A percentile compares a stretch with the other conserved stretches of the same genome.
Evolutionary conservation across 2,888 invertebrate species (phyloP).

Genomic region (Drosophila mimica): DNA sequence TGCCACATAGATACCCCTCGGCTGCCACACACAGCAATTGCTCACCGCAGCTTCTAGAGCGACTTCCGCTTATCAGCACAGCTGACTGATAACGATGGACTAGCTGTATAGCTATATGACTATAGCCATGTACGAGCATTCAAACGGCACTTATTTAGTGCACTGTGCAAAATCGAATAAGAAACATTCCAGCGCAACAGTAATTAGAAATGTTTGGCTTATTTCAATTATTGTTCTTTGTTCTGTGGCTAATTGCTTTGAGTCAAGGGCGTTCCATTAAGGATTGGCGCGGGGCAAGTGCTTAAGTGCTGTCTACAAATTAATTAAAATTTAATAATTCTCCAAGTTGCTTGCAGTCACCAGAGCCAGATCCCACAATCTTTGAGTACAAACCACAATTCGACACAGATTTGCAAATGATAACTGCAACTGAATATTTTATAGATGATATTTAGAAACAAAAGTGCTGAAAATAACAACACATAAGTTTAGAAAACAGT

Average conservation of each 20-base stretch:
- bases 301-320: not conserved
- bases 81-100: constrained; percentile 33
- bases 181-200: constrained; percentile 22
- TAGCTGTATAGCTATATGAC: constrained; percentile 14
- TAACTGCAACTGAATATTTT: not conserved
- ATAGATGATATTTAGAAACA: not conserved
- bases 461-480: not conserved
- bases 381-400: constrained; percentile 39
- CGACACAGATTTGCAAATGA: constrained; percentile 33
- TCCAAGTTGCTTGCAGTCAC: constrained; percentile 8
- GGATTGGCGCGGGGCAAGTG: constrained; percentile 41
- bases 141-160: constrained; percentile 26
- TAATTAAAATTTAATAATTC: not conserved
- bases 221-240: constrained; percentile 40
- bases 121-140: not conserved
- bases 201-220: constrained; percentile 51
- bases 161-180: constrained; percentile 11
- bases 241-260: constrained; percentile 47
- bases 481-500: not conserved
- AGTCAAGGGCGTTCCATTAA: constrained; percentile 50
- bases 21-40: constrained; percentile 6
- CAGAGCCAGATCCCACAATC: constrained; percentile 59
- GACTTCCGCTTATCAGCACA: constrained; percentile 32
- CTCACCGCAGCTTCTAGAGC: constrained; percentile 9
- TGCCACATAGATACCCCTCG: not conserved